Conservation (phyloP, 1,140 invertebrate genomes). For the Drosophila sproati region DNA sequence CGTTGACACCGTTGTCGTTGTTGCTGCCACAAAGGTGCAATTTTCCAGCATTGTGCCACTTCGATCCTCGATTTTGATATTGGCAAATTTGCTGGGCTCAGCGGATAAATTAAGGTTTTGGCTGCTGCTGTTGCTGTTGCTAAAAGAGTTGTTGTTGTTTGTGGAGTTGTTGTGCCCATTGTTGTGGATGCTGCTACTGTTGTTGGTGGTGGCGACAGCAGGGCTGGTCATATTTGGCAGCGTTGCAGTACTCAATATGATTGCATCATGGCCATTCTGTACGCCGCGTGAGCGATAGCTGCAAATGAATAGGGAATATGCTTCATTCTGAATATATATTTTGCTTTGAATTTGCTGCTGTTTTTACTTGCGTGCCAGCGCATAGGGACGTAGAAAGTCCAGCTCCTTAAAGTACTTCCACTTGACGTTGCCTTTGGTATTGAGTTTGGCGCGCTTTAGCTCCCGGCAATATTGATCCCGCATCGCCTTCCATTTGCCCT, state of each 20-base stretch:
- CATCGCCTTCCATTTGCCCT: slow-evolving; percentile 81
- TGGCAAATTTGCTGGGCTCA: slow-evolving; percentile 38
- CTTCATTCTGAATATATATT: too few relatives aligned
- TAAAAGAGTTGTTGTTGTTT: slow-evolving; percentile 46
- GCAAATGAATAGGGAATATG: not conserved
- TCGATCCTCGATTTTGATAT: slow-evolving; percentile 68
- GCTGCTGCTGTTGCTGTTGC: slow-evolving; percentile 60
- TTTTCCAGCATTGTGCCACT: slow-evolving; percentile 49
- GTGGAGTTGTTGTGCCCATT: not conserved
- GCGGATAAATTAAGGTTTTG: slow-evolving; percentile 55
- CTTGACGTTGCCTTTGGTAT: slow-evolving; percentile 69
- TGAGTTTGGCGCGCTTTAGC: slow-evolving; percentile 73
- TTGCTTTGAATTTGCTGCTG: not conserved
- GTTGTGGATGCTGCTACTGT: slow-evolving; percentile 1
- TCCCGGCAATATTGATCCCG: slow-evolving; percentile 81
- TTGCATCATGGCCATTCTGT: slow-evolving; percentile 31
- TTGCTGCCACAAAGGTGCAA: slow-evolving; percentile 50
- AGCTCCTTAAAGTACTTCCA: slow-evolving; percentile 83
- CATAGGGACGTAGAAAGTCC: slow-evolving; percentile 77
- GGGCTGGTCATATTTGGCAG: slow-evolving; percentile 19
- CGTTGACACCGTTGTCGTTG: slow-evolving; percentile 47
- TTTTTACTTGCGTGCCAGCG: slow-evolving; percentile 74
- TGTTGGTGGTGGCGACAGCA: not conserved
- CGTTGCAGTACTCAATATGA: not conserved
- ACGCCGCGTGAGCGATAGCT: slow-evolving; percentile 72